These are phyloP conservation scores for Agriotes lineatus DNA, from an alignment of 2,888 invertebrate species.

Conservation along the genomic window DNA sequence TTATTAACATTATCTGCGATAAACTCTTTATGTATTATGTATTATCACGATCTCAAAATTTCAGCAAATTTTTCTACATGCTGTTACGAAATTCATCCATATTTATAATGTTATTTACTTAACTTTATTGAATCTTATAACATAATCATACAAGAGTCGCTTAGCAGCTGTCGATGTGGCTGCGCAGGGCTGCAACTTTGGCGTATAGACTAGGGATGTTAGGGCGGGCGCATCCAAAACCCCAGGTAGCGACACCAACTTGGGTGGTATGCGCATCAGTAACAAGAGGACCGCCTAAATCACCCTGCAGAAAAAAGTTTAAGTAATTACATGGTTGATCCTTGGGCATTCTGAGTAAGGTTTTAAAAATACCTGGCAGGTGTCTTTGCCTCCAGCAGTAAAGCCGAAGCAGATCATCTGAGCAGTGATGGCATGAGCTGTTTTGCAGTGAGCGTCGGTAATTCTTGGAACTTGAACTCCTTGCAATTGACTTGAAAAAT, in stretches of 20 bases:
- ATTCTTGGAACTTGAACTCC: background rate
- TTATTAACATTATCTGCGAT: too few species aligned
- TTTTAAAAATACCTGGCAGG: background rate
- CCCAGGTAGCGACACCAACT: background rate
- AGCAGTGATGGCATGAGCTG: background rate
- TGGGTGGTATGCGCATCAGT: background rate
- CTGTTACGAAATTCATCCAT: too few species aligned
- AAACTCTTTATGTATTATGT: too few species aligned
- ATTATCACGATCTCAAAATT: too few species aligned
- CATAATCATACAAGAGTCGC: too few species aligned
- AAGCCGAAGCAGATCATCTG: background rate
- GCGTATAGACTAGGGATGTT: background rate
- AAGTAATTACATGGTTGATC: too few species aligned
- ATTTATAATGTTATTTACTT: too few species aligned
- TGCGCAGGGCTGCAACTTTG: background rate
- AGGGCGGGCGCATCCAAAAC: background rate
- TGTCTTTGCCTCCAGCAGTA: background rate
- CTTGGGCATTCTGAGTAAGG: too few species aligned
- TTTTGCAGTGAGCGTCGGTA: background rate
- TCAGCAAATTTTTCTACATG: too few species aligned
- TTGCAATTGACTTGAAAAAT: background rate
- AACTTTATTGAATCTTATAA: too few species aligned
- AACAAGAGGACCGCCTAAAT: background rate
- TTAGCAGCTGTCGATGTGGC: too few species aligned
- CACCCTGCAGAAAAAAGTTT: background rate